Evolutionary conservation across 1,140 invertebrate genomes (phyloP), one percentile per base, ranked within the genome.

Genomic region (Argopecten irradians): DNA sequence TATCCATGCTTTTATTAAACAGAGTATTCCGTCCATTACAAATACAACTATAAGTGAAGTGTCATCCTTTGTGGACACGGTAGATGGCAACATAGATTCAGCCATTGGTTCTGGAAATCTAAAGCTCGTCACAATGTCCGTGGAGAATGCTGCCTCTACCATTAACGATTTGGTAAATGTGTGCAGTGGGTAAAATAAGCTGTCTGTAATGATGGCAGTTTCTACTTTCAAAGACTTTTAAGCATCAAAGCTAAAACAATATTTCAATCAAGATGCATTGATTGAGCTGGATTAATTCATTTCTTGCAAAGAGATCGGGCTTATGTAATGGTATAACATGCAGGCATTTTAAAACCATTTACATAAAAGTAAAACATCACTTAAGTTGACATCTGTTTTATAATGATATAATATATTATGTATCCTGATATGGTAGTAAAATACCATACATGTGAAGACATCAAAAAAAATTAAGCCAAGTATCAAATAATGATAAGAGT

Each of bases 21-120:
- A 86, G 55, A 16, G 28, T 35, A 34, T 16, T 32, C 71, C 32
- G 35, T 82, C 28, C n/a, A 36, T 28, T 19, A 87, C 3, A 8
- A 36, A 83, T 39, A 16, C 0, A 28, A 43, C 36, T 34, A 9
- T 43, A 1, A 41, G 55, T 39, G 34, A 34, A 14, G 32, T 87
- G 0, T 39, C 71, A 41, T n/a, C 71, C 3, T 87, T 35, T n/a
- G 83, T 87, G 1, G 32, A 87, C 1, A n/a, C 82, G 0, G 82
- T 82, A 16, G 83, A 83, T 83, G 35, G 16, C 0, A 82, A 87
- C n/a, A 87, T 87, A 83, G 82, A 83, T 28, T 87, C 82, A 13
- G 39, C 82, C 33, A 83, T 83, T 41, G 39, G 41, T 14, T 83
- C 86, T 14, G 86, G 86, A 19, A 87, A 32, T 83, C 83, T 41